Percentiles rank a stretch among this genome's conserved stretches.
Conservation (phyloP, 2,797 vertebrate species). For the Sebastes matsubarae region DNA sequence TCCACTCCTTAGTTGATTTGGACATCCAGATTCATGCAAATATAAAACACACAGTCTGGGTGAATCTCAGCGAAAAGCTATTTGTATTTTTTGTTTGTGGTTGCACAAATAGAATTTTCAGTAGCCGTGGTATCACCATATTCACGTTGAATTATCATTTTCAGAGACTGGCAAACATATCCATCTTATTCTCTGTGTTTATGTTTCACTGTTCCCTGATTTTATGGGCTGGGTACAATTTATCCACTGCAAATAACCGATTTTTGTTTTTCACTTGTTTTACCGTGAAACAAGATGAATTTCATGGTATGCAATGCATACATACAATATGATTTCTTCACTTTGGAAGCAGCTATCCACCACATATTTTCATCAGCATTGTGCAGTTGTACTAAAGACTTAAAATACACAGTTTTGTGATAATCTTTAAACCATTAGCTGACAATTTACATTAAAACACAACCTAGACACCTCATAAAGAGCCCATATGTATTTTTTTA, state of each 20-base stretch:
- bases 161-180: background rate
- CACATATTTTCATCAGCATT: background rate
- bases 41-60: background rate
- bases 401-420: background rate
- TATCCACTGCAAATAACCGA: background rate
- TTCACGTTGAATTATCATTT: background rate
- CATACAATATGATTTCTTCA: background rate
- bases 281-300: background rate
- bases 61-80: background rate
- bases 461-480: background rate
- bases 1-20: background rate
- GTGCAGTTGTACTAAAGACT: background rate
- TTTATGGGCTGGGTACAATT: background rate
- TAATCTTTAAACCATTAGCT: background rate
- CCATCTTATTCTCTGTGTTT: background rate
- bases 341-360: background rate
- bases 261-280: background rate
- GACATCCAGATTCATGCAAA: background rate
- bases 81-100: background rate
- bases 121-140: background rate
- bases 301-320: background rate
- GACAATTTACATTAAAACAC: background rate
- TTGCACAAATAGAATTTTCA: background rate
- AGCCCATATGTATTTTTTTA: background rate
- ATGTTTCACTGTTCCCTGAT: background rate